Percentiles rank a stretch among this genome's conserved stretches.
Evolutionary conservation across 2,113 vertebrate species (phyloP).

Genomic region (Halichoerus grypus): DNA sequence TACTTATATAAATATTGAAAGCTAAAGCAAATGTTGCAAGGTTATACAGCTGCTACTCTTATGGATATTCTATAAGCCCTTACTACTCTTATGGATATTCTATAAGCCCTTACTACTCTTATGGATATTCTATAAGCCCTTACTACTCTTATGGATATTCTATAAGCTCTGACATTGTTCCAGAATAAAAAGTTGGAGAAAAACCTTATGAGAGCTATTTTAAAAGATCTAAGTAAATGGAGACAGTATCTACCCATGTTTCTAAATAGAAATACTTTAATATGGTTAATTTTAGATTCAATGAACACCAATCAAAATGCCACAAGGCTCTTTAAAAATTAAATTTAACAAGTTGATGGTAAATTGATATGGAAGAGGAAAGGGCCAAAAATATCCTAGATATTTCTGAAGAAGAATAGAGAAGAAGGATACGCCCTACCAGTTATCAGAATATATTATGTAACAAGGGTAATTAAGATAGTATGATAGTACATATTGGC

Average conservation of each 20-base stretch:
- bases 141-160: background rate
- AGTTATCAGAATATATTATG: background rate
- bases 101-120: too few species aligned
- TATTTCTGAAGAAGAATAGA: slow-evolving; percentile 37
- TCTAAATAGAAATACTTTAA: background rate
- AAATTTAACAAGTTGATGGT: slow-evolving; percentile 21
- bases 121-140: background rate
- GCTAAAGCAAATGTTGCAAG: background rate
- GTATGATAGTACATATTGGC: background rate
- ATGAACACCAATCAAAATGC: background rate
- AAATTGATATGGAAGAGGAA: slow-evolving; percentile 15
- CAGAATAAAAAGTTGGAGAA: background rate
- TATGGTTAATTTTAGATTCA: slow-evolving; percentile 16
- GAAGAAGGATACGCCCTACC: background rate
- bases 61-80: background rate
- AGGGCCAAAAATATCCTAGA: background rate
- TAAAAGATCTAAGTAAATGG: background rate
- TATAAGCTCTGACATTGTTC: background rate
- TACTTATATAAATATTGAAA: background rate
- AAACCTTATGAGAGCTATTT: background rate
- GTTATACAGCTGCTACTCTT: background rate
- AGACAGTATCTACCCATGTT: background rate
- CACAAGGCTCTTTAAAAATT: background rate
- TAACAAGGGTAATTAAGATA: slow-evolving; percentile 7
- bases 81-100: background rate